Base-by-base conservation (phyloP, 2,888 invertebrate genomes). In the Ornithoptera alexandrae region DNA sequence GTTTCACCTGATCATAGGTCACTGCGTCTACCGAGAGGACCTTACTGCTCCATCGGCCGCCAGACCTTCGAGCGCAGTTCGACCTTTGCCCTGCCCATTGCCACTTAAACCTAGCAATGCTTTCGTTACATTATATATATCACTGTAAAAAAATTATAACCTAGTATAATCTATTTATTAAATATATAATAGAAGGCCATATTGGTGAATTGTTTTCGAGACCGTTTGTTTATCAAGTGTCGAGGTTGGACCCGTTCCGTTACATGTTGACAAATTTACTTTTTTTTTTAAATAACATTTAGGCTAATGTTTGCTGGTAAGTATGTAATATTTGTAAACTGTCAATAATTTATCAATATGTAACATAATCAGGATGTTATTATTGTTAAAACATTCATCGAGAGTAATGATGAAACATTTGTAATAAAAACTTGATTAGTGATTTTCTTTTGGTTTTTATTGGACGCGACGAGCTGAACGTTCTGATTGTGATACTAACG, bases 121-220 rank as follows among this genome's bases (percentile, higher is more conserved):
- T 56, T 64, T 7, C 4, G 18, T 56, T 56, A 42, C 22, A 46
- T 39, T 66, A 46, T 60, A 36, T 67, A 24, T 69, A 65, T 66
- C 69, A 69, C 65, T 62, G 65, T 46, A 46, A 71, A 72, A 63
- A 69, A 68, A 71, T 68, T 72, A 72, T 70, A 58, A 65, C 24
- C 66, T 68, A 84, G 77, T 78, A 79, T 77, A 76, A 76, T 81
- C 73, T 83, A 80, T 78, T 79, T 82, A 81, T 75, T 78, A 72
- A 81, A 79, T 77, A 79, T 75, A 75, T 73, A 75, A 46, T 82
- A 63, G 75, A 88, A 89, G 87, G 87, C 87, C 86, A 81, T 85
- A 73, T 75, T 77, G 86, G 87, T 88, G 81, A 76, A 75, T 69
- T 74, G 72, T 73, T 62, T 56, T 69, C 58, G 61, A 72, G 67